phyloP scores from a whole-genome alignment of 2,113 vertebrate genomes.

The Manacus vitellinus region DNA sequence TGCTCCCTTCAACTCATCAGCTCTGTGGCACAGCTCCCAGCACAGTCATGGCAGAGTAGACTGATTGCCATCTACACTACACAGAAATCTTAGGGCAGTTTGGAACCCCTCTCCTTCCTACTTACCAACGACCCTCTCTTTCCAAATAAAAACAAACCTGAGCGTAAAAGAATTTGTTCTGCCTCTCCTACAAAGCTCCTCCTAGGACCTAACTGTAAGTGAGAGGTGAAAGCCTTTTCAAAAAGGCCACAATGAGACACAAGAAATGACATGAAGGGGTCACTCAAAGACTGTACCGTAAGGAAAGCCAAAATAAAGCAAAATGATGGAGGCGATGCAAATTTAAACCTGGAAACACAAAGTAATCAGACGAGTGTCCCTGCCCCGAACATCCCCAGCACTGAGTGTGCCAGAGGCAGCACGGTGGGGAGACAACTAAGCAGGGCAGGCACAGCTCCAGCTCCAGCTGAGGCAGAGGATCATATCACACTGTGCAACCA shows the following conservation, averaged over 20 bases:
- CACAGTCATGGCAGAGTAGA: rapidly evolving
- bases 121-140: not conserved
- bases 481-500: not conserved
- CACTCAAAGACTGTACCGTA: not conserved
- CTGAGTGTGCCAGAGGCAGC: not conserved
- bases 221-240: not conserved
- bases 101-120: not conserved
- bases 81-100: not conserved
- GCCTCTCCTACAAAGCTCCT: not conserved
- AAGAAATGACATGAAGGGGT: not conserved
- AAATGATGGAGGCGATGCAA: not conserved
- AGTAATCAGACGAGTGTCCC: not conserved
- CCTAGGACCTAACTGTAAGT: not conserved
- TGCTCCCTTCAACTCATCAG: not conserved
- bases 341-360: not conserved
- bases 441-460: not conserved
- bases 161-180: not conserved
- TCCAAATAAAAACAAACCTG: not conserved
- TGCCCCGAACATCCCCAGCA: not conserved
- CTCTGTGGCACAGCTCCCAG: not conserved
- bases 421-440: not conserved
- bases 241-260: not conserved
- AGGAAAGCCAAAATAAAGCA: not conserved
- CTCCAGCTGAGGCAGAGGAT: not conserved
- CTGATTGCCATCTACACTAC: not conserved